Evolutionary conservation across 2,888 invertebrate genomes (phyloP).

Genomic region (Pantelozetes paolii): DNA sequence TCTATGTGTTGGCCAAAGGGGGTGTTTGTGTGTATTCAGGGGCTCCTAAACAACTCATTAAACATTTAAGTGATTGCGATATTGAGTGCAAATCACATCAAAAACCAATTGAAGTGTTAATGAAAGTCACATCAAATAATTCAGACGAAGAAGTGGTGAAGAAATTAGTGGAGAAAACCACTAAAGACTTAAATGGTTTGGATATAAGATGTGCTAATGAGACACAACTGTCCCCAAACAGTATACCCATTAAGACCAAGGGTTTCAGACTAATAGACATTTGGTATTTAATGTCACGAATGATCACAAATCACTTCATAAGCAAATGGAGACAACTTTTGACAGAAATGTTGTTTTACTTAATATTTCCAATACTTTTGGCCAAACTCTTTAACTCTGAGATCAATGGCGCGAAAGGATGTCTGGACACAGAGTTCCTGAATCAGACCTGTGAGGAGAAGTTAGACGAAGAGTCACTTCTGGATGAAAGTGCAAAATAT

Average conservation of each 20-base stretch:
- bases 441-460: no score
- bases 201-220: not conserved
- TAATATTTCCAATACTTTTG: no score
- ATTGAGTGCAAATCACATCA: not conserved
- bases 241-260: not conserved
- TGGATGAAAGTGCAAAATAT: no score
- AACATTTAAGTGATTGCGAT: not conserved
- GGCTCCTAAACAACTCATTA: not conserved
- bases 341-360: no score
- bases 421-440: no score
- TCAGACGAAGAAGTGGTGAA: not conserved
- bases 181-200: not conserved
- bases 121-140: not conserved
- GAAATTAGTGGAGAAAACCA: not conserved
- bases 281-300: not conserved
- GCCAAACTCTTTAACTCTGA: no score
- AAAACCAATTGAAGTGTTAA: not conserved
- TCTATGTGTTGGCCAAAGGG: constrained; percentile 40
- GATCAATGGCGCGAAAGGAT: no score
- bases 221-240: not conserved
- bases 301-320: not conserved
- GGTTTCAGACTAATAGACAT: no score
- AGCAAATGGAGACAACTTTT: not conserved
- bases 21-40: constrained; percentile 43
- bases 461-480: no score